Evolutionary conservation across 1,140 invertebrate genomes (phyloP), one percentile per base, ranked within the genome.

Genomic region (Cydia fagiglandana): DNA sequence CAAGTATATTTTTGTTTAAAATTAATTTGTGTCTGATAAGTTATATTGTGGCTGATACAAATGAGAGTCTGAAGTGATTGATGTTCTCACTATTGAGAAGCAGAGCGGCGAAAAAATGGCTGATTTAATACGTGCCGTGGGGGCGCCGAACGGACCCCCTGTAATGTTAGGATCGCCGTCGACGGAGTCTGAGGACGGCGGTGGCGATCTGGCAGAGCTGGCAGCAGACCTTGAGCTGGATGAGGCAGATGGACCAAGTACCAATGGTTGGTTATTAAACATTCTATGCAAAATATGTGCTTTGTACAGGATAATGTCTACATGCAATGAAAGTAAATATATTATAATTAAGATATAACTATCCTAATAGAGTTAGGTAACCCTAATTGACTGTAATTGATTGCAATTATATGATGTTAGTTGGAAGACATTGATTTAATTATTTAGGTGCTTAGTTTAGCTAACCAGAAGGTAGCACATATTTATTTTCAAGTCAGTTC

Each of bases 141-240:
- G 94, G 88, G 93, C 94, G 80, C 94, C 94, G 77, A 94, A 94
- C 77, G 94, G 93, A 89, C 94, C 94, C 86, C 93, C 94, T 83
- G 87, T 94, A 85, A 95, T 96, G 93, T 94, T 96, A 77, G 96
- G 96, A 75, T 97, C 96, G 68, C 96, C 97, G n/a, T 96, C 96
- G 81, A 96, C 96, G 77, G 96, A 96, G 85, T 97, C 96, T 77
- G 97, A 97, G 85, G 96, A 98, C 88, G 96, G 96, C 76, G 96
- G 96, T 77, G 95, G 94, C 78, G 95, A 95, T 86, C 85, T 95
- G 73, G 94, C 93, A 24, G 95, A 95, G 84, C 92, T 95, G 77
- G 94, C 94, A 17, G 95, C 94, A 53, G 97, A 97, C 88, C 95
- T 97, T 85, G 96, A 97, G 93, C 93, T 95, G 45, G 96, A 97